Conservation (phyloP, 2,888 invertebrate genomes). For the Mechanitis mazaeus region DNA sequence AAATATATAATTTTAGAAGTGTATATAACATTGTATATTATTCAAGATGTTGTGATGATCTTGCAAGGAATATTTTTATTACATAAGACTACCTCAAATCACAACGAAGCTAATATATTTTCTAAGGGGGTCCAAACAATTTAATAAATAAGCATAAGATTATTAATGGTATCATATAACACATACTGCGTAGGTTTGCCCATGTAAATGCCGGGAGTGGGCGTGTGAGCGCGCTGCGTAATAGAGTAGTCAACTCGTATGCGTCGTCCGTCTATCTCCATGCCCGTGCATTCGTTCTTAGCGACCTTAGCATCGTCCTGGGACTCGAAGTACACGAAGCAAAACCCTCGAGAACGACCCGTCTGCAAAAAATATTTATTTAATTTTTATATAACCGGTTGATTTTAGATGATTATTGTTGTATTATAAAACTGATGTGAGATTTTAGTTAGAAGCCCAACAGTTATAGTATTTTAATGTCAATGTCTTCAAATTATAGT, state of each 20-base stretch:
- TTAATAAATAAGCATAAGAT: background rate
- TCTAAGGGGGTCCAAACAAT: too few species aligned
- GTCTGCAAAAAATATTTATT: constrained; percentile 75
- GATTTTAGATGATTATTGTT: background rate
- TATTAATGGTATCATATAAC: background rate
- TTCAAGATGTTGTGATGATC: too few species aligned
- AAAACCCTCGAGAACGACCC: constrained; percentile 95
- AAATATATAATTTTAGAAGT: too few species aligned
- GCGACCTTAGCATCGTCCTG: constrained; percentile 93
- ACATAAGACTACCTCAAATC: too few species aligned
- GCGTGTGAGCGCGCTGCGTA: constrained; percentile 96
- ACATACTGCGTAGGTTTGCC: constrained; percentile 90
- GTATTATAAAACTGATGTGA: too few species aligned
- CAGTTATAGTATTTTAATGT: too few species aligned
- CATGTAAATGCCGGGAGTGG: constrained; percentile 98
- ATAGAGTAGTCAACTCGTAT: constrained; percentile 98
- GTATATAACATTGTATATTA: too few species aligned
- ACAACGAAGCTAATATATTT: too few species aligned
- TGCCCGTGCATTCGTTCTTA: constrained; percentile 94
- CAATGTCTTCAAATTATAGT: too few species aligned
- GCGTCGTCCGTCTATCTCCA: constrained; percentile 94
- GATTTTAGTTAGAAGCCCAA: too few species aligned
- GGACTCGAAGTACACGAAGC: constrained; percentile 95
- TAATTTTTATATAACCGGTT: background rate
- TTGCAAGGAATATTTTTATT: too few species aligned